Evolutionary conservation across 2,888 invertebrate genomes (phyloP), one percentile per base, ranked within the genome.

Genomic region (Thymelicus lineola): DNA sequence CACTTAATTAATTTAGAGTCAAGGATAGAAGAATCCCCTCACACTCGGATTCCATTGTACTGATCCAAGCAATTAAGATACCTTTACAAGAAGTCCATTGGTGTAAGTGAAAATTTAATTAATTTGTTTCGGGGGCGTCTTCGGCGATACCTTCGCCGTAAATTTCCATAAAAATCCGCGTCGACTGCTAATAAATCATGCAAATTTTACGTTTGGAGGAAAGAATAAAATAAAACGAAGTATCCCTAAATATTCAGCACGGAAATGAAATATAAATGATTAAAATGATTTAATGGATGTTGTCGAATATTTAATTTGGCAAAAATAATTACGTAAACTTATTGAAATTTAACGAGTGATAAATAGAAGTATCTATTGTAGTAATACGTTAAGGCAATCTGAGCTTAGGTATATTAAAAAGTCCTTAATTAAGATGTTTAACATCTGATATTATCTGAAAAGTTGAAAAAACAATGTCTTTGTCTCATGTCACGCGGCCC

Each of bases 121-220:
- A 75, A 76, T 75, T 72, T 73, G 73, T 75, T 75, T 72, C 73
- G 69, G 71, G 71, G 72, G 72, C 72, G 57, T 74, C 73, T 72
- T 67, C 38, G 45, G 57, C 69, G 67, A 66, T 66, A 66, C 66
- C 71, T 46, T 58, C 57, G 66, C 66, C 70, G 73, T 76, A 75
- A 76, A 75, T 75, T 73, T 75, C 63, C 60, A 42, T 57, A 68
- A 74, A 76, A 77, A 76, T 78, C 76, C 73, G 66, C 75, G 72
- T 72, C 72, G 74, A 73, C 75, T 77, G 76, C 73, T 74, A 77
- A 78, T 80, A 79, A 80, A 80, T 80, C 79, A 80, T 78, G 77
- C 45, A 70, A 71, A 75, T 74, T 72, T 65, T 65, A 42, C 50
- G 55, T 70, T 74, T 71, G 57, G 55, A 58, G 70, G 70, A 68